These are phyloP conservation scores for Epizoanthus ramosus DNA, from an alignment of 92 coral and sea anemone species.

Conservation along the genomic window DNA sequence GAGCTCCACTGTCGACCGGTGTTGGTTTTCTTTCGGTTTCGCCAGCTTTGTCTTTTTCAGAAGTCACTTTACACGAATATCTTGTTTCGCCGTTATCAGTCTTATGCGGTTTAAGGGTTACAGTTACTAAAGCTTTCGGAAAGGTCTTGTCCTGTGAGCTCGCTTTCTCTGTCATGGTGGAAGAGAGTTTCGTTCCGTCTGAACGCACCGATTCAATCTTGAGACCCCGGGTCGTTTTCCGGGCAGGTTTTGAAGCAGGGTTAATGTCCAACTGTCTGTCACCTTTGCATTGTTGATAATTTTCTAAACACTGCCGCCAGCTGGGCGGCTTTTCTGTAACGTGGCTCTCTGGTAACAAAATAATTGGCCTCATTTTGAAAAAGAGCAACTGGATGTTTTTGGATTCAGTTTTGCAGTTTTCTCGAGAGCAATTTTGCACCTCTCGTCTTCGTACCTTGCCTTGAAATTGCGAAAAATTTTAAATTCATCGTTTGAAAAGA, in stretches of 20 bases:
- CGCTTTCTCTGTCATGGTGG: slow-evolving; percentile 11
- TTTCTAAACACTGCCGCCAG: slow-evolving; percentile 37
- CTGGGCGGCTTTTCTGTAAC: not conserved
- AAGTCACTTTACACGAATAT: slow-evolving; percentile 13
- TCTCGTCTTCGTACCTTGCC: not conserved
- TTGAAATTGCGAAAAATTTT: slow-evolving; percentile 8
- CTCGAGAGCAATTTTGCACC: slow-evolving; percentile 4
- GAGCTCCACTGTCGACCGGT: not conserved
- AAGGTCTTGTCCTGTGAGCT: slow-evolving; percentile 17
- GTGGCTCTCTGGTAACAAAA: slow-evolving; percentile 17
- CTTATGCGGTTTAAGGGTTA: slow-evolving; percentile 26
- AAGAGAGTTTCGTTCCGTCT: not conserved
- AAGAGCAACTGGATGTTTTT: not conserved
- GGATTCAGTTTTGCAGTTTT: slow-evolving; percentile 12
- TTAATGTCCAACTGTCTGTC: slow-evolving; percentile 1
- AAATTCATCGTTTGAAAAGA: slow-evolving; percentile 21
- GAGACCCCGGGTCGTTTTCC: slow-evolving; percentile 15
- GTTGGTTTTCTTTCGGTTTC: not conserved
- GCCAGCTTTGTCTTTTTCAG: not conserved
- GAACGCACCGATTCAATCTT: not conserved
- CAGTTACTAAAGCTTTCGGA: slow-evolving; percentile 13
- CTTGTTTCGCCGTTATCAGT: not conserved
- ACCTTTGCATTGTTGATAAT: slow-evolving; percentile 16
- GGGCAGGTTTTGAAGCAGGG: slow-evolving; percentile 3
- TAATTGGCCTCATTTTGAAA: slow-evolving; percentile 32